Conservation (phyloP, 2,797 vertebrate genomes). For the Tangara arthus region DNA sequence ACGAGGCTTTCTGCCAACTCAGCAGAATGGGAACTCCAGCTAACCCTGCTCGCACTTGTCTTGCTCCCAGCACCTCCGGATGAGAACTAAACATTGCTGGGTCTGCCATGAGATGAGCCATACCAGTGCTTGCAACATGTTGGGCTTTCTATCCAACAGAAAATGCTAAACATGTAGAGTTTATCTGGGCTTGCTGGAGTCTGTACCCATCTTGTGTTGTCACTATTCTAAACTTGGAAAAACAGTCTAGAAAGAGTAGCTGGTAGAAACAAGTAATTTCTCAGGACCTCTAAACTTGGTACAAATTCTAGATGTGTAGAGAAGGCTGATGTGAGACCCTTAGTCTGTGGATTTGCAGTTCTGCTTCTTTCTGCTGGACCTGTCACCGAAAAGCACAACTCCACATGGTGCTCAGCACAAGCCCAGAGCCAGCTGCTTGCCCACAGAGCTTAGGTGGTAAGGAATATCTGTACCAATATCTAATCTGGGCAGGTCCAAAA, state of each 20-base stretch:
- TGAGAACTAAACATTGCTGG: conserved; percentile 12
- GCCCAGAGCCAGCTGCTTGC: neutral
- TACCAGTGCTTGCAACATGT: neutral
- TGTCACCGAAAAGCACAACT: neutral
- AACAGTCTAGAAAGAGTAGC: neutral
- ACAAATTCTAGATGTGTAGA: neutral
- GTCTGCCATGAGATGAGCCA: neutral
- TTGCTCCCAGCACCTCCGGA: conserved; percentile 22
- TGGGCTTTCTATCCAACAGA: neutral
- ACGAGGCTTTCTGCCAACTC: conserved; percentile 39
- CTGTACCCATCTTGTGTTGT: neutral
- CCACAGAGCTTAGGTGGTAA: neutral
- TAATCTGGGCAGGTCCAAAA: neutral
- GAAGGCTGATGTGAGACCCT: neutral
- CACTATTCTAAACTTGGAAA: neutral
- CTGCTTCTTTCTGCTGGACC: neutral
- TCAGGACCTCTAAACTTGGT: neutral
- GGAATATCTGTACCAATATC: neutral
- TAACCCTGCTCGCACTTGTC: conserved; percentile 53
- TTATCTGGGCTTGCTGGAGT: neutral
- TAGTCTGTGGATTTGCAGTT: neutral
- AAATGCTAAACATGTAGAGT: neutral
- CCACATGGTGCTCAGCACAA: fast-evolving
- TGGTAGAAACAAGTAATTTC: neutral
- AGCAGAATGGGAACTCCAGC: conserved; percentile 46